These are phyloP conservation scores for Pseudorectes ferrugineus DNA, from an alignment of 2,113 vertebrate species.

Conservation along the genomic window DNA sequence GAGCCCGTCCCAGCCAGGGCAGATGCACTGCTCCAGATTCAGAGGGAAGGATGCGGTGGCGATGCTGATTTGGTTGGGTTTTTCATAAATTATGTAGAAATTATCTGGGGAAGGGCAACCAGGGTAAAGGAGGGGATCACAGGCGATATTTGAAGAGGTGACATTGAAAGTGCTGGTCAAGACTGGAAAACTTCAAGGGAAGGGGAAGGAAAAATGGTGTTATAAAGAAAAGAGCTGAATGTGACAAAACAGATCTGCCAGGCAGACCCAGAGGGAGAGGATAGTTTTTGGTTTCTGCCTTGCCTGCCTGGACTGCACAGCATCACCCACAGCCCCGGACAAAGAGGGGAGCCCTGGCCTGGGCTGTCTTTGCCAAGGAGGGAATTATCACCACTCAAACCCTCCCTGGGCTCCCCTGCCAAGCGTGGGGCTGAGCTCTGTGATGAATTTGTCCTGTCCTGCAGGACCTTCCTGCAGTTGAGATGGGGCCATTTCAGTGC, in stretches of 20 bases:
- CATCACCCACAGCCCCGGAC: neutral
- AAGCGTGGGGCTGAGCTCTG: accelerated
- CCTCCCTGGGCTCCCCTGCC: neutral
- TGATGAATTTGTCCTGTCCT: neutral
- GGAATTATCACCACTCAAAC: accelerated
- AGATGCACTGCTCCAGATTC: neutral
- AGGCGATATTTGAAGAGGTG: neutral
- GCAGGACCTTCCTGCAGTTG: neutral
- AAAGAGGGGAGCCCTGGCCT: neutral
- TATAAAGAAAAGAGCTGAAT: neutral
- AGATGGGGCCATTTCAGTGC: neutral
- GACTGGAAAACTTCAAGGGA: neutral
- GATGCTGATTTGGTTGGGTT: accelerated
- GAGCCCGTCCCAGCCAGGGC: neutral
- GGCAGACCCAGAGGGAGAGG: neutral
- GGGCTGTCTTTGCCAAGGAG: neutral
- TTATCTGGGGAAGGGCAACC: neutral
- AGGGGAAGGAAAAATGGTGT: neutral
- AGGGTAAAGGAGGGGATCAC: accelerated
- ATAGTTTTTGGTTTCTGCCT: neutral
- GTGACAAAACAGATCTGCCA: neutral
- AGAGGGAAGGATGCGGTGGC: neutral
- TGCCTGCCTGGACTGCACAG: neutral
- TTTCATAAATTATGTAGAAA: neutral
- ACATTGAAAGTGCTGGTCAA: neutral